Evolutionary conservation across 2,797 vertebrate species (phyloP).

Genomic region (Emys orbicularis): DNA sequence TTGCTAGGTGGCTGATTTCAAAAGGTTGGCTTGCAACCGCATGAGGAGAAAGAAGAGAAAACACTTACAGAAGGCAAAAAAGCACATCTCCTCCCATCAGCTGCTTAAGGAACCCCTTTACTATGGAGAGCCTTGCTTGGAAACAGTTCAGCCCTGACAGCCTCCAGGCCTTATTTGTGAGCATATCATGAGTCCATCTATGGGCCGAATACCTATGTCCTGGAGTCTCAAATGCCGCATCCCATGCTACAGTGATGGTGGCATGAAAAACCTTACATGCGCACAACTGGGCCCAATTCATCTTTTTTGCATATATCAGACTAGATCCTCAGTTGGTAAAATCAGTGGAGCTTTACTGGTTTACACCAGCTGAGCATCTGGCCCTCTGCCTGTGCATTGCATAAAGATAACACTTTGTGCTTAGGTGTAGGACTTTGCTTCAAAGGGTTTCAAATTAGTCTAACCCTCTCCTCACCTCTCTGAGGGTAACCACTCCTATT

Average conservation of each 20-base stretch:
- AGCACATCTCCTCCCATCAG: accelerated
- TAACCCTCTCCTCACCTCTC: background rate
- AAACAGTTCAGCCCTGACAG: background rate
- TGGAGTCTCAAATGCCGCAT: background rate
- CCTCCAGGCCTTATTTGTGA: background rate
- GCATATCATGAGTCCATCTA: background rate
- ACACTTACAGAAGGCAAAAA: background rate
- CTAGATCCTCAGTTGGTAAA: background rate
- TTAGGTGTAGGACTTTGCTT: background rate
- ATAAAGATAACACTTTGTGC: background rate
- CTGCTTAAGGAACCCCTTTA: background rate
- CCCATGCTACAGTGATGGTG: background rate
- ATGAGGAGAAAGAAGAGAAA: background rate
- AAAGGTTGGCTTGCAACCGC: background rate
- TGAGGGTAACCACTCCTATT: background rate
- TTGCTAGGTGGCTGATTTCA: background rate
- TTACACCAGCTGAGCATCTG: background rate
- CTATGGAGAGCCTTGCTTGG: background rate
- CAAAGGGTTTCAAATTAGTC: background rate
- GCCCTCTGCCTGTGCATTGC: background rate
- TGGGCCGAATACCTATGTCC: accelerated
- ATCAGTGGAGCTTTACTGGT: background rate
- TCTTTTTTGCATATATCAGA: too few species aligned
- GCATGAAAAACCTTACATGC: background rate
- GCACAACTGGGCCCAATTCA: background rate